phyloP scores from a whole-genome alignment of 2,888 invertebrate genomes.

The Dendrolimus pini region DNA sequence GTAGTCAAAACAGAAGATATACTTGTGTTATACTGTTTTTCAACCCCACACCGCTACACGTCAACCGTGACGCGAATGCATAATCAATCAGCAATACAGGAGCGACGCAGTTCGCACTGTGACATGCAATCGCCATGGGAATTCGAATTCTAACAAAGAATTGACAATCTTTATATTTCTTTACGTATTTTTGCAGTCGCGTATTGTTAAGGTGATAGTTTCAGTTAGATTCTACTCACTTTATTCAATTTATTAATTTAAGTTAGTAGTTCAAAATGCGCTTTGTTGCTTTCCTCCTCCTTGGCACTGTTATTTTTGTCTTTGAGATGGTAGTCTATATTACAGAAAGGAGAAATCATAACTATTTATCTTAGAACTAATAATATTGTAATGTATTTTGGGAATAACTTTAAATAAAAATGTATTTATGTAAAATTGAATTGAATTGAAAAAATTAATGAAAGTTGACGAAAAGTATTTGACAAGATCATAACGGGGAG shows the following conservation, averaged over 20 bases:
- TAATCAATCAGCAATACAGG: slow-evolving; percentile 72
- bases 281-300: not conserved
- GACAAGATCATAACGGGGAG: no score
- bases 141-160: slow-evolving; percentile 62
- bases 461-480: no score
- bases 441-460: no score
- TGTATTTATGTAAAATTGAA: no score
- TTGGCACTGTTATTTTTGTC: no score
- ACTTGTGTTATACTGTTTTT: slow-evolving; percentile 41
- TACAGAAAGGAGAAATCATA: no score
- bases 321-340: no score
- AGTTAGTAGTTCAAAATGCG: not conserved
- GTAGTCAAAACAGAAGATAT: slow-evolving; percentile 1
- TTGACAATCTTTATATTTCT: slow-evolving; percentile 49
- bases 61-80: slow-evolving; percentile 64
- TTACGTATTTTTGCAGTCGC: slow-evolving; percentile 23
- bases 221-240: not conserved
- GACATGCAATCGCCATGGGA: slow-evolving; percentile 56
- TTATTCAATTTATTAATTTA: not conserved
- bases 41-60: slow-evolving; percentile 31
- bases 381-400: no score
- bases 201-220: slow-evolving; percentile 16
- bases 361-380: no score
- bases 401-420: no score
- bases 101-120: slow-evolving; percentile 42